Evolutionary conservation across 2,797 vertebrate species (phyloP).

Genomic region (Lateolabrax maculatus): DNA sequence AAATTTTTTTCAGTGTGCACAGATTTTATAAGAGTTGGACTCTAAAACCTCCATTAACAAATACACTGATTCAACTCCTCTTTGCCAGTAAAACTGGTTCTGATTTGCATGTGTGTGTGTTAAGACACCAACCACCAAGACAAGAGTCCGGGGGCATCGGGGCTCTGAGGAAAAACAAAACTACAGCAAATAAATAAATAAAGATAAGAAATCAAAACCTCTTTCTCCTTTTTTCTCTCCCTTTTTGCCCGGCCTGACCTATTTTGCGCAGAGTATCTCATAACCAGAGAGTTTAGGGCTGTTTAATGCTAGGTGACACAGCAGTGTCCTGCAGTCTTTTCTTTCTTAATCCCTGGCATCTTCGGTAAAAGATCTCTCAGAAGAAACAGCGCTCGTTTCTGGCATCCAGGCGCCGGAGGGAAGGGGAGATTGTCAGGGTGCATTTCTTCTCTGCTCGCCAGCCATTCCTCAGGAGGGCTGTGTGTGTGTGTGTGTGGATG

Average conservation of each 20-base stretch:
- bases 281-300: slow-evolving; percentile 90
- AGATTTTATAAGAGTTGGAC: neutral
- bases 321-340: slow-evolving; percentile 87
- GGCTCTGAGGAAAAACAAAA: neutral
- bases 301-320: slow-evolving; percentile 92
- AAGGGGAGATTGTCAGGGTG: slow-evolving; percentile 89
- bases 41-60: neutral
- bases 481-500: slow-evolving; percentile 46
- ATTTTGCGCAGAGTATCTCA: slow-evolving; percentile 90
- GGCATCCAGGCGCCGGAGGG: slow-evolving; percentile 87
- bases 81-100: slow-evolving; percentile 1
- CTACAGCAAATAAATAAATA: neutral
- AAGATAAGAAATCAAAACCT: slow-evolving; percentile 32
- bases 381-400: slow-evolving; percentile 87
- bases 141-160: slow-evolving; percentile 32
- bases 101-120: slow-evolving; percentile 2
- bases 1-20: neutral
- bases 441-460: slow-evolving; percentile 85
- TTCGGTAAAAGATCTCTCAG: slow-evolving; percentile 90
- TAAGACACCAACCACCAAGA: slow-evolving; percentile 16
- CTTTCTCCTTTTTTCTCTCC: slow-evolving; percentile 26
- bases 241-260: slow-evolving; percentile 83
- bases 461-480: slow-evolving; percentile 83
- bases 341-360: slow-evolving; percentile 89
- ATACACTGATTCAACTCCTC: neutral